Percentiles rank a stretch among this genome's conserved stretches.
Conservation (phyloP, 2,888 invertebrate species). For the Lasioglossum figueresi region DNA sequence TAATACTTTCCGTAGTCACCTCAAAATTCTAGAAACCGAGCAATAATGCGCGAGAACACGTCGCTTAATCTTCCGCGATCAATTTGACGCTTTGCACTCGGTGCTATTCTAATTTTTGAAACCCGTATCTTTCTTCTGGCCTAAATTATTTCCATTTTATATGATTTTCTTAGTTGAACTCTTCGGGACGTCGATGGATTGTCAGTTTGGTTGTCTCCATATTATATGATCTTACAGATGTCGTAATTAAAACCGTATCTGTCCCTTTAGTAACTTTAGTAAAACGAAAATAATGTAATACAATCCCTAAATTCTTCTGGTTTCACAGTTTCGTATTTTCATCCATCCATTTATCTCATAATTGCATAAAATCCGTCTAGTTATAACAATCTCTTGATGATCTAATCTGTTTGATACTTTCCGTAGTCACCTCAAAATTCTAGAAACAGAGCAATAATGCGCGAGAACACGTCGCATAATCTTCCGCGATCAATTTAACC, state of each 20-base stretch:
- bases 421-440: neutral
- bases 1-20: too few relatives aligned
- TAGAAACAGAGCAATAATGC: neutral
- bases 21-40: too few relatives aligned
- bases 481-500: neutral
- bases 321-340: neutral
- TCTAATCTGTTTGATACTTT: neutral
- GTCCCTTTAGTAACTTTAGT: neutral
- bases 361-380: neutral
- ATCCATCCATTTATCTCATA: neutral
- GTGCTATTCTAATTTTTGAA: too few relatives aligned
- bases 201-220: neutral
- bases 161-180: too few relatives aligned
- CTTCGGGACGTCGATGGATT: neutral
- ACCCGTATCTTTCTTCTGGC: too few relatives aligned
- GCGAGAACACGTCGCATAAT: neutral
- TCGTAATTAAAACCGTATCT: neutral
- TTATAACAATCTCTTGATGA: neutral
- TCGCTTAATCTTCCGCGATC: too few relatives aligned
- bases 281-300: neutral
- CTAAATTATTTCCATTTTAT: too few relatives aligned
- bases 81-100: too few relatives aligned
- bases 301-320: too few relatives aligned
- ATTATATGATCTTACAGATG: neutral
- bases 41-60: too few relatives aligned